Base-by-base conservation (phyloP, 2,113 vertebrate species). In the Ramphastos sulfuratus region DNA sequence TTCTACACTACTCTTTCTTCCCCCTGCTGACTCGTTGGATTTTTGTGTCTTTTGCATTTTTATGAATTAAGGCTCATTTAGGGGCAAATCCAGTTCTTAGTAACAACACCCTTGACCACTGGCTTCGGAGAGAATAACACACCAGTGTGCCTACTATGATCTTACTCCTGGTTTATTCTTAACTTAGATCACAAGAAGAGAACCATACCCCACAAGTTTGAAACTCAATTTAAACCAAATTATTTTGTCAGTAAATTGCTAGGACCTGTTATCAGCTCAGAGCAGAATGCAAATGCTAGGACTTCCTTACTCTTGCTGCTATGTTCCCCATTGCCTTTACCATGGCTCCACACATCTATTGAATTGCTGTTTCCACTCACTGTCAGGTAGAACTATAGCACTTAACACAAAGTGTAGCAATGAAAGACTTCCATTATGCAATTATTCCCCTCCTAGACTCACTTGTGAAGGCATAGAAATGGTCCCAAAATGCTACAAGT, bases 91-190 rank as follows among this genome's bases (percentile, higher is more conserved):
- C 9, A 65, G 20, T 12, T 74, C 30, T 65, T 44, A 69, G 27
- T 48, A 55, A 61, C 31, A 76, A 30, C 0, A 0, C 9, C 20
- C 12, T 13, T 79, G n/a, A 37, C 19, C 27, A 5, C 19, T 44
- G 66, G 11, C 23, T 65, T 95, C 67, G 1, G 13, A 72, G 42
- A 37, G 9, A 69, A 28, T 15, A 44, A 60, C 44, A 16, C 1
- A 0, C 8, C 31, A 50, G 4, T 0, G 5, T 59, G 39, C 14
- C 20, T 70, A 7, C 27, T 4, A 8, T 4, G 4, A 10, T 20
- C 8, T 35, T 56, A 55, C 17, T 55, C 11, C 19, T 13, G 31
- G n/a, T 27, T 79, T 28, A 70, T 12, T 66, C 69, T 20, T 60
- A 48, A 59, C 63, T 59, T 35, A 59, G 8, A 23, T n/a, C 20